Evolutionary conservation across 1,140 invertebrate genomes (phyloP), one percentile per base, ranked within the genome.

Genomic region (Drosophila seguyi): DNA sequence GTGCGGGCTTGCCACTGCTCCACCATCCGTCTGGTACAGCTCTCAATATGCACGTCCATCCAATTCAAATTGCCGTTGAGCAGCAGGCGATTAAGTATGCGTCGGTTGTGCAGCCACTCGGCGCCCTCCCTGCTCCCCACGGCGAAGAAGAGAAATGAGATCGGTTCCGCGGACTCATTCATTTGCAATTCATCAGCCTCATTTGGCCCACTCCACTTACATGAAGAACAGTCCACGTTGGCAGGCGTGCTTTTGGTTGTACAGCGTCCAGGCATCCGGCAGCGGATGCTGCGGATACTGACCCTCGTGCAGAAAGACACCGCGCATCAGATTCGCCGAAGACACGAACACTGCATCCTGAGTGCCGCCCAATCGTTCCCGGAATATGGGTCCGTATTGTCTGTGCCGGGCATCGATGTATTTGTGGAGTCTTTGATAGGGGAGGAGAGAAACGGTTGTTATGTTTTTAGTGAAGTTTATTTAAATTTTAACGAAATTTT

Each of bases 221-320:
- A 98, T 98, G 92, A 98, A 98, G 84, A 98, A 96, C 11, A 98
- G 93, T 18, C 97, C 97, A 76, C 97, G 94, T 75, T 95, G 93
- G 50, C 94, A 95, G 34, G 94, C 94, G 73, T 96, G 94, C 3
- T 95, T 91, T 80, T 96, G 92, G 84, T 97, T 97, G 81, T 98
- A 98, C 14, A 96, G 90, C 1, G 94, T 91, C 97, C 97, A 98
- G 4, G 97, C 94, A 84, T 97, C 96, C 4, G 97, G 97, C 69
- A 98, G 90, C 79, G 97, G 94, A 93, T 98, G 97, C 50, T 93
- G 93, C 0, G 97, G 97, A 86, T 95, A 95, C 81, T 95, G 95
- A 60, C 96, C 97, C 94, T 98, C 97, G 11, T 95, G 93, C 7
- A 94, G 85, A 91, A 97, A 97, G 16, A 98, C 94, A 14, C 93